These are phyloP conservation scores for Stegana nigrithorax DNA, from an alignment of 2,888 invertebrate species.

Conservation along the genomic window DNA sequence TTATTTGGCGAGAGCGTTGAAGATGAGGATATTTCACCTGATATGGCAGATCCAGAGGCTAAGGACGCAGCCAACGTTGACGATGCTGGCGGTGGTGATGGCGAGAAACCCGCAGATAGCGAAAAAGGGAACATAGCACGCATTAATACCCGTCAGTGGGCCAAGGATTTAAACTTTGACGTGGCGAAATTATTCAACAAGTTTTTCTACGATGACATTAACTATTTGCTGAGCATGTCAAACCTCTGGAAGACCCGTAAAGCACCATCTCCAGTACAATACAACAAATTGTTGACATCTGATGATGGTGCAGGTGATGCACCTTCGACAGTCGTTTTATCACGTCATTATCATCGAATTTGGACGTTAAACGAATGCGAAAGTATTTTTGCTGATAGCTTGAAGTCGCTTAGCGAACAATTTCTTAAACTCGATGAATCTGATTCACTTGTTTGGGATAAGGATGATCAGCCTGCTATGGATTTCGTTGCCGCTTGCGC, in stretches of 20 bases:
- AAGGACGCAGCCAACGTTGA: constrained; percentile 60
- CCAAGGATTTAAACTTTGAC: constrained; percentile 84
- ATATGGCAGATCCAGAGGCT: constrained; percentile 94
- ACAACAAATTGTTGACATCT: constrained; percentile 76
- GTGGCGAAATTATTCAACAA: constrained; percentile 89
- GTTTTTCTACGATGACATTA: constrained; percentile 94
- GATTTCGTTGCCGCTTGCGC: constrained; percentile 97
- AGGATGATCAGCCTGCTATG: constrained; percentile 93
- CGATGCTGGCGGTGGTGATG: constrained; percentile 19
- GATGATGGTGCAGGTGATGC: constrained; percentile 21
- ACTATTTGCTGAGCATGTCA: constrained; percentile 93
- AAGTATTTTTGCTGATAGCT: constrained; percentile 77
- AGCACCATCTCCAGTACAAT: constrained; percentile 84
- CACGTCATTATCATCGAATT: constrained; percentile 77
- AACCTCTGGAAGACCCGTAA: constrained; percentile 94
- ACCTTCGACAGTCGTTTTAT: constrained; percentile 62
- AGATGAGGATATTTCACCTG: constrained; percentile 98
- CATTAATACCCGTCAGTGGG: constrained; percentile 89
- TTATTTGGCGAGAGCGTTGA: constrained; percentile 97
- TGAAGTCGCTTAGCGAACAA: constrained; percentile 74
- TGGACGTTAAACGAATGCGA: constrained; percentile 85
- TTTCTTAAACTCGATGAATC: constrained; percentile 70
- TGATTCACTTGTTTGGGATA: constrained; percentile 88
- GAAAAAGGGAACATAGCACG: constrained; percentile 71
- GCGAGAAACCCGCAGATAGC: constrained; percentile 71